Conservation (phyloP, 2,888 invertebrate species). For the Strigamia transsilvanica region DNA sequence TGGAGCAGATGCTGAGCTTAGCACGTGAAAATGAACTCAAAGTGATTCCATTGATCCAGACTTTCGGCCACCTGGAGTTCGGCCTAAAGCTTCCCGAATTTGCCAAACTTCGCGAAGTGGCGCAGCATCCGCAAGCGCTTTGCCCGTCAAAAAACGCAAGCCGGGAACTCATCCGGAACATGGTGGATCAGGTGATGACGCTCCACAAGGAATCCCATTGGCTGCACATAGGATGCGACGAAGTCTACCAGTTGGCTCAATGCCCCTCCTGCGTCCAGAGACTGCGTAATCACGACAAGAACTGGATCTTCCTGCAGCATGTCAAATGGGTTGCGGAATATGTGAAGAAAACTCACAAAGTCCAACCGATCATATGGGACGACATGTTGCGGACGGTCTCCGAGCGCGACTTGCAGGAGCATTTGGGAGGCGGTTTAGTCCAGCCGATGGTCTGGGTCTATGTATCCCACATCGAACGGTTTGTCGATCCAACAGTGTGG, state of each 20-base stretch:
- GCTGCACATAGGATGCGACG: constrained; percentile 79
- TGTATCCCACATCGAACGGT: constrained; percentile 69
- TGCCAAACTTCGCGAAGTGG: constrained; percentile 73
- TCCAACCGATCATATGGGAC: constrained; percentile 79
- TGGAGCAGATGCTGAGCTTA: constrained; percentile 60
- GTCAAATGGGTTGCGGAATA: constrained; percentile 70
- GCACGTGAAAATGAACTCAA: constrained; percentile 65
- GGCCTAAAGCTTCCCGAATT: constrained; percentile 78
- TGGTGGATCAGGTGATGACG: constrained; percentile 63
- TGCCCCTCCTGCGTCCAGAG: constrained; percentile 69
- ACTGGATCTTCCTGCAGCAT: constrained; percentile 64
- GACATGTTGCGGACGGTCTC: constrained; percentile 78
- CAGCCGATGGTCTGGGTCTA: constrained; percentile 74
- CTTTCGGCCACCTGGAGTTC: constrained; percentile 71
- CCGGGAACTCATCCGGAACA: constrained; percentile 60
- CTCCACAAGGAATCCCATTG: constrained; percentile 61
- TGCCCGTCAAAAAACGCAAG: constrained; percentile 66
- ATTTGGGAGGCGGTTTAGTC: constrained; percentile 52
- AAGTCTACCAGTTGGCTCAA: constrained; percentile 76
- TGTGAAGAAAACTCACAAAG: constrained; percentile 69
- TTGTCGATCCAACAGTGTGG: constrained; percentile 68
- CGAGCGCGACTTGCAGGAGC: constrained; percentile 72
- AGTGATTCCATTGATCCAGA: constrained; percentile 69
- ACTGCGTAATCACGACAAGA: constrained; percentile 46
- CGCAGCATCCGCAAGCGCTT: constrained; percentile 70